Conservation (phyloP, 1,140 invertebrate genomes). For the Ips nitidus region DNA sequence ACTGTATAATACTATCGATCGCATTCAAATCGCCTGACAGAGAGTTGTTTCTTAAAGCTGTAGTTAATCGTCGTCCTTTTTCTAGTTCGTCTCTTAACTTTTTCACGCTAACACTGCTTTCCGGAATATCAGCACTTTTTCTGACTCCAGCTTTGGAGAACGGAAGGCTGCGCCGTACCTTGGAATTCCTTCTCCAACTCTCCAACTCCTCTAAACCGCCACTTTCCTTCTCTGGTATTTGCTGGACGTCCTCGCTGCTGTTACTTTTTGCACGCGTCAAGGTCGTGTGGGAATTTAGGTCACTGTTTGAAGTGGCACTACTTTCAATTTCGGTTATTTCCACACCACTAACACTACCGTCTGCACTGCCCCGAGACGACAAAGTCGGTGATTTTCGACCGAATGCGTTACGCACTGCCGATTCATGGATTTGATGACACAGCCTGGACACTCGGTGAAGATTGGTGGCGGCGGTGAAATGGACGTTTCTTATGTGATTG, state of each 20-base stretch:
- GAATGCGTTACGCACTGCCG: conserved; percentile 46
- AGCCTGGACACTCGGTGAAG: conserved; percentile 51
- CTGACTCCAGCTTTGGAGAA: conserved; percentile 53
- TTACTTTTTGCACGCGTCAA: conserved; percentile 51
- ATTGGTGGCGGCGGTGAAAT: conserved; percentile 43
- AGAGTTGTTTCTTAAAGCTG: conserved; percentile 55
- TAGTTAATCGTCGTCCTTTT: conserved; percentile 54
- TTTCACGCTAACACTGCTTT: conserved; percentile 54
- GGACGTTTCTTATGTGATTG: conserved; percentile 35
- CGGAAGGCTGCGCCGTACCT: conserved; percentile 63
- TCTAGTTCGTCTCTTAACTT: conserved; percentile 57
- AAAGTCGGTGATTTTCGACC: conserved; percentile 35
- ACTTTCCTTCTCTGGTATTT: conserved; percentile 40
- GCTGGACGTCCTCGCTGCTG: conserved; percentile 54
- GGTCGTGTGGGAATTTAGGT: conserved; percentile 40
- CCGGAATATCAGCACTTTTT: conserved; percentile 55
- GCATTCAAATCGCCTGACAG: conserved; percentile 52
- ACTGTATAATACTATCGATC: conserved; percentile 54
- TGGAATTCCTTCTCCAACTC: conserved; percentile 61
- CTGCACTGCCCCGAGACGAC: conserved; percentile 40
- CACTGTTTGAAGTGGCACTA: conserved; percentile 20
- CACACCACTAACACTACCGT: conserved; percentile 42
- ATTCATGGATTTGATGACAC: conserved; percentile 48
- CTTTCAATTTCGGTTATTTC: conserved; percentile 46
- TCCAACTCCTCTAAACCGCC: conserved; percentile 43